Conservation (phyloP, 1,140 invertebrate species). For the Drosophila navojoa region DNA sequence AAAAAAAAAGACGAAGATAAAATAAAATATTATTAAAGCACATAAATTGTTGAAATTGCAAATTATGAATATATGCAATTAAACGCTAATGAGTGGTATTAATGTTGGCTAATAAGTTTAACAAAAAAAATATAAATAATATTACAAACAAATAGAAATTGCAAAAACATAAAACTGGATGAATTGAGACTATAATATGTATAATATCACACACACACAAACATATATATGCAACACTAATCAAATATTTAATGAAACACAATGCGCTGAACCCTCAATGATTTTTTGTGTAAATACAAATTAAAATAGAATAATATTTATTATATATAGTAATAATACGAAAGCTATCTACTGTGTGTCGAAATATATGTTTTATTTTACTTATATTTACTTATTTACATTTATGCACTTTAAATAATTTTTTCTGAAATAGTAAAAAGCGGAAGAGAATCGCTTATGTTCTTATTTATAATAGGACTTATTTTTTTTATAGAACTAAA, state of each 20-base stretch:
- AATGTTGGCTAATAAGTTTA: conserved; percentile 57
- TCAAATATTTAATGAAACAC: conserved; percentile 23
- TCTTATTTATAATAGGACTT: no score
- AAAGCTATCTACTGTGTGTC: not conserved
- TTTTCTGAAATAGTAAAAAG: no score
- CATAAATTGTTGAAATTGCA: conserved; percentile 60
- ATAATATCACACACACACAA: conserved; percentile 4
- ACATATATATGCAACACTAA: not conserved
- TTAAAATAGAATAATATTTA: not conserved
- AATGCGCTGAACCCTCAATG: conserved; percentile 2
- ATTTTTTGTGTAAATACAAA: not conserved
- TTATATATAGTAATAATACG: not conserved
- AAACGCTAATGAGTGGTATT: conserved; percentile 70
- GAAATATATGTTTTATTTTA: no score
- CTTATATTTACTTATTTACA: not conserved
- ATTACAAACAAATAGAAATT: conserved; percentile 30
- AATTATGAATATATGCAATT: conserved; percentile 71
- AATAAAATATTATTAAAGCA: conserved; percentile 29
- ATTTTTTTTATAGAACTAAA: no score
- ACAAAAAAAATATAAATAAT: conserved; percentile 39
- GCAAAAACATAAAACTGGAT: no score
- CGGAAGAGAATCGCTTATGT: no score
- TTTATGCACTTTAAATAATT: no score
- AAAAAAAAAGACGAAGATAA: conserved; percentile 1
- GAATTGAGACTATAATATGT: no score